Evolutionary conservation across 2,797 vertebrate genomes (phyloP).

Genomic region (Enoplosus armatus): DNA sequence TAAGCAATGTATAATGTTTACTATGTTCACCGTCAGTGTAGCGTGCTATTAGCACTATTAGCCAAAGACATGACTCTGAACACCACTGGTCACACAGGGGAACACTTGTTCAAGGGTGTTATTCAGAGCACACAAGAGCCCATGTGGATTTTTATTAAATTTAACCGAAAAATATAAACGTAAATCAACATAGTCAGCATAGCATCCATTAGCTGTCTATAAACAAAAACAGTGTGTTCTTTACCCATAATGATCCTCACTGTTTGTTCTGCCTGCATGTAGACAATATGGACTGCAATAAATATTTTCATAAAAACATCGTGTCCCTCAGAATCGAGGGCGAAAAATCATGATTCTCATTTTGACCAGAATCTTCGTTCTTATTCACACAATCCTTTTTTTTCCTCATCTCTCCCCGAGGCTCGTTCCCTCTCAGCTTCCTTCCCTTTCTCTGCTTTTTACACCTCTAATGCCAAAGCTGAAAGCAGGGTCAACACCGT

Average conservation of each 20-base stretch:
- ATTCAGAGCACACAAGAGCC: not conserved
- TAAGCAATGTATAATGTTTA: too few species aligned
- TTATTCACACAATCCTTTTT: not conserved
- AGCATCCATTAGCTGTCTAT: not conserved
- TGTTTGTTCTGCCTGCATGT: not conserved
- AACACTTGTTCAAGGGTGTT: not conserved
- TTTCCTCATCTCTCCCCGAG: not conserved
- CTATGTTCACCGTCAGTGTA: too few species aligned
- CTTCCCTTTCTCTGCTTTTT: slow-evolving; percentile 1
- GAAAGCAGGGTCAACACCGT: slow-evolving; percentile 30
- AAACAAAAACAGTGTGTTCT: too few species aligned
- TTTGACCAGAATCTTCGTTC: not conserved
- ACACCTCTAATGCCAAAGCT: slow-evolving; percentile 12
- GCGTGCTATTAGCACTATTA: too few species aligned
- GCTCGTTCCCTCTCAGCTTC: not conserved
- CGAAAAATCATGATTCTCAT: not conserved
- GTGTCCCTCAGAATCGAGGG: not conserved
- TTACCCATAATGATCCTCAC: not conserved
- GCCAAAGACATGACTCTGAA: too few species aligned
- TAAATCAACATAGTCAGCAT: too few species aligned
- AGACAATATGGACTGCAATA: not conserved
- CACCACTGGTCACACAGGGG: too few species aligned
- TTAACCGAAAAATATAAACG: too few species aligned
- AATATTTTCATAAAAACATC: not conserved
- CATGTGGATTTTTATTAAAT: not conserved